Base-by-base conservation (phyloP, 2,113 vertebrate species). In the Caloenas nicobarica region DNA sequence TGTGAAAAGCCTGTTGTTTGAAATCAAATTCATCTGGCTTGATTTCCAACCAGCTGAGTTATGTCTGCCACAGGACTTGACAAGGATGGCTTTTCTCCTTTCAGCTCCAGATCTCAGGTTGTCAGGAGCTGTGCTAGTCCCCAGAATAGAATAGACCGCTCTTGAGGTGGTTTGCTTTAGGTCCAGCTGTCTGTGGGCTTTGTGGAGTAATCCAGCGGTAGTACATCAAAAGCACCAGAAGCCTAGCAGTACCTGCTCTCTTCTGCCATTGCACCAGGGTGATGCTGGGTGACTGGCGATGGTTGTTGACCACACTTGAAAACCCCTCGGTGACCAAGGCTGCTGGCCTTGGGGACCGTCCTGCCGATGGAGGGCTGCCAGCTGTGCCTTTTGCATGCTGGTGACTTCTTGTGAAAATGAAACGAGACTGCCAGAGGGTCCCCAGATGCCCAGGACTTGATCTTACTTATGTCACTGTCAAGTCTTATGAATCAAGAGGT, bases 211-310 rank as follows among this genome's bases (percentile, higher is more conserved):
- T 21, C 73, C 14, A 9, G 48, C 72, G 17, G 18, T 25, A 53
- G 68, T 48, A 42, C 29, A 28, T 10, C 16, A 5, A 10, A 11
- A 3, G 5, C 42, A 10, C 0, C 0, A 2, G 33, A 8, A 70
- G 25, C n/a, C 16, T 14, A 5, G n/a, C 38, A 29, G 19, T 0
- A 31, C 24, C 56, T 53, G 28, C 7, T 74, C 21, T 54, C 17
- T 6, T 72, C 36, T 81, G 48, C 44, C 21, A 5, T 5, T 25
- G 19, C n/a, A 22, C 25, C 21, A 19, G 38, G 15, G 38, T 3
- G 58, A 7, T 48, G 46, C 5, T 70, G 72, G 34, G 29, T 26
- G 72, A 66, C 17, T 1, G 2, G 18, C 2, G 3, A 2, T 14
- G 26, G n/a, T 2, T 53, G 25, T 12, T 58, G 53, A 36, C 17